Evolutionary conservation across 2,113 vertebrate genomes (phyloP), one percentile per base, ranked within the genome.

Genomic region (Cacatua alba): DNA sequence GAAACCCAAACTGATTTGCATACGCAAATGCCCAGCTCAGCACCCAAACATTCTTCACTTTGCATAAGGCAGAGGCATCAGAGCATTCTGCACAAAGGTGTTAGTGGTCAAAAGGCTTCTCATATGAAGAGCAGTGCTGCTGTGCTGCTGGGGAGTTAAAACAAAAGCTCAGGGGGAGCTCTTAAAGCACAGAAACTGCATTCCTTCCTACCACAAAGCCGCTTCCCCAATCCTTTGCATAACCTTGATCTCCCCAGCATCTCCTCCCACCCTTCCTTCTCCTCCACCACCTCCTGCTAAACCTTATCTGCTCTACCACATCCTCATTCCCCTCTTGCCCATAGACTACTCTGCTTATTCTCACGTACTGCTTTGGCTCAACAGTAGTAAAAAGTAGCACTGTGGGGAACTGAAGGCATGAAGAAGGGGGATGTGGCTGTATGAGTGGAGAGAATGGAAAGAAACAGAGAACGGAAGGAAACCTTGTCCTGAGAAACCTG

Each of bases 151-250:
- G 39, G 33, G 63, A 64, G 53, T 63, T 93, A 65, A 86, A 94
- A 82, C 49, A 95, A 92, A 44, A 86, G 79, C 91, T 93, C 63
- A 55, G 87, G 69, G 59, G 63, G 82, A 97, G 85, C 72, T 86
- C 77, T 84, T 75, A 88, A 95, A 92, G 94, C 68, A 68, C 92
- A 94, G 92, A 96, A 88, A 62, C 94, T 96, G 72, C 94, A 94
- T 97, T 87, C 94, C 93, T 96, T 96, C 92, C 90, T 90, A 92
- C 94, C 91, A 91, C 93, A 96, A 95, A 93, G 88, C 94, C 92
- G 39, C 94, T 95, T 96, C 93, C 96, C 86, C 88, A 95, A 89
- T 95, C 95, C 94, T 97, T 95, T 97, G 95, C 96, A 95, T 97
- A 97, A 90, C 94, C 83, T 84, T 88, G 88, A 84, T 94, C 94